Conservation (phyloP, 92 coral and sea anemone species). For the Phenganax stokvisi region DNA sequence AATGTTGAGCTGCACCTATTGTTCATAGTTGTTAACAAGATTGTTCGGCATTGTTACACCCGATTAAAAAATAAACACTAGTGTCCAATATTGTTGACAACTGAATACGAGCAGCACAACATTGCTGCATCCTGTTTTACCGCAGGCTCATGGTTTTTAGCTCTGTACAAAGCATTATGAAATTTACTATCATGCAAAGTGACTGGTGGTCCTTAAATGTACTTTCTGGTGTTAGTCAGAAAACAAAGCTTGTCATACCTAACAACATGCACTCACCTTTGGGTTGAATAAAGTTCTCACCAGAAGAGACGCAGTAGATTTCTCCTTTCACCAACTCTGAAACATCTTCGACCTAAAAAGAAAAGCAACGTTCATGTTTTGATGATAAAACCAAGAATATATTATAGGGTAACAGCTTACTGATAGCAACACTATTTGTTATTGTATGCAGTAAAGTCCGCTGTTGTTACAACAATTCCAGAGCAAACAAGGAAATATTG, state of each 20-base stretch:
- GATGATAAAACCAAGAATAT: neutral
- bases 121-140: too few species aligned
- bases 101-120: too few species aligned
- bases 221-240: neutral
- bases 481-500: too few species aligned
- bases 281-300: conserved; percentile 77
- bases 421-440: neutral
- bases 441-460: neutral
- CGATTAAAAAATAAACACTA: too few species aligned
- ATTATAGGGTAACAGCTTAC: neutral
- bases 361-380: neutral
- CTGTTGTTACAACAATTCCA: neutral
- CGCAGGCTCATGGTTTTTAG: too few species aligned
- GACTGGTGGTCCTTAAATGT: neutral
- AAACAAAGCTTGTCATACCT: neutral
- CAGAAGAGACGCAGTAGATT: conserved; percentile 74
- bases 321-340: conserved; percentile 55
- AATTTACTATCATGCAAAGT: neutral
- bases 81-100: too few species aligned
- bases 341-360: conserved; percentile 41
- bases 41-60: too few species aligned
- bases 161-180: neutral
- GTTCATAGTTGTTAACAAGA: too few species aligned
- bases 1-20: too few species aligned
- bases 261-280: conserved; percentile 56